Evolutionary conservation across 1,140 invertebrate species (phyloP).

Genomic region (Drepana arcuata): DNA sequence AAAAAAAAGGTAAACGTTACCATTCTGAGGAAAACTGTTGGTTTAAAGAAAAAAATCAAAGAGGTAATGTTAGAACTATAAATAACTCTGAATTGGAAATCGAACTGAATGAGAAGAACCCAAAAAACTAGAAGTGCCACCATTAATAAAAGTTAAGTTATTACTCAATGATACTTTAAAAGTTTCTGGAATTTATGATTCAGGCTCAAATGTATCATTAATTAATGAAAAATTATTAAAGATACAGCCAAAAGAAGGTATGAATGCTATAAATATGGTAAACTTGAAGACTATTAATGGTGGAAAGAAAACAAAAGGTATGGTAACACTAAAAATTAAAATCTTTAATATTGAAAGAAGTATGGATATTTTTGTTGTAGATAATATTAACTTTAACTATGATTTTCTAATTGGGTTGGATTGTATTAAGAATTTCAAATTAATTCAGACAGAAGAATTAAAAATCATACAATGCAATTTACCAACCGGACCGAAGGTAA

Average conservation of each 20-base stretch:
- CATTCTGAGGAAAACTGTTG: too few species aligned
- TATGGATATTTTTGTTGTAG: background rate
- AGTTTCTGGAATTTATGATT: conserved; percentile 3
- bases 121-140: too few species aligned
- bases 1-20: too few species aligned
- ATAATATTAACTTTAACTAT: background rate
- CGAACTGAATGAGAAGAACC: conserved; percentile 2
- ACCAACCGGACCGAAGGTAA: background rate
- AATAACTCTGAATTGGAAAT: conserved; percentile 2
- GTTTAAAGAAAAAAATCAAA: too few species aligned
- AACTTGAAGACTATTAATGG: too few species aligned
- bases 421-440: background rate
- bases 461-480: background rate
- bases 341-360: too few species aligned
- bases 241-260: background rate
- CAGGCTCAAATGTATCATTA: conserved; percentile 7
- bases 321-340: conserved; percentile 1
- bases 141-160: too few species aligned
- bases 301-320: too few species aligned
- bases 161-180: conserved; percentile 2
- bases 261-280: background rate
- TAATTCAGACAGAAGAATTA: background rate
- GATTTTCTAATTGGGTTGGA: too few species aligned
- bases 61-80: conserved; percentile 5
- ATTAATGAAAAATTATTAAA: conserved; percentile 9